A percentile compares a stretch with the other conserved stretches of the same genome.
Conservation (phyloP, 2,113 vertebrate species). For the Solenodon paradoxus region DNA sequence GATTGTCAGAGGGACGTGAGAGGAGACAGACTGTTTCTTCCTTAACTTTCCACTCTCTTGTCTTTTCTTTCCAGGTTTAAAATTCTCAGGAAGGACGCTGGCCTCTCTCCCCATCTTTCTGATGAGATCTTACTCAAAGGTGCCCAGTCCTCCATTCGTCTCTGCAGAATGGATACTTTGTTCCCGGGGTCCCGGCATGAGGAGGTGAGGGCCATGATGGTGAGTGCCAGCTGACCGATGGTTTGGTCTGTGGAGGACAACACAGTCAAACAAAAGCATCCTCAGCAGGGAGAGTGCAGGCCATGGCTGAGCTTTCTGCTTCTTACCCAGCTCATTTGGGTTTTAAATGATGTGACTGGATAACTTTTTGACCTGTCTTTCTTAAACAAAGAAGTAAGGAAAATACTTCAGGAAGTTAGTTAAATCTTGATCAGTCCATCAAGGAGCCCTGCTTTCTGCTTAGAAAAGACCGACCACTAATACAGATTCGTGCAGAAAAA, state of each 20-base stretch:
- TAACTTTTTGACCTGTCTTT: neutral
- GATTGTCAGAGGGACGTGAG: neutral
- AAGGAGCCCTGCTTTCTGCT: neutral
- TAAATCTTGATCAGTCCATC: neutral
- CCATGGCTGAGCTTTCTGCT: neutral
- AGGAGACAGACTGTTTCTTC: neutral
- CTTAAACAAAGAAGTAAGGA: neutral
- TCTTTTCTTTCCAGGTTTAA: neutral
- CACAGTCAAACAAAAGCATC: neutral
- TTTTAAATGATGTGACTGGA: neutral
- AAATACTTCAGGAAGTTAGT: neutral
- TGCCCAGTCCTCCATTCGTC: conserved; percentile 58
- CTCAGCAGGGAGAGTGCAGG: neutral
- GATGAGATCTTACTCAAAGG: conserved; percentile 55
- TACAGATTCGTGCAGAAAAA: neutral
- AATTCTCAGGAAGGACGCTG: neutral
- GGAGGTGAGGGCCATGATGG: conserved; percentile 78
- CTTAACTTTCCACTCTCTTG: neutral
- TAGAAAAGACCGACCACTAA: neutral
- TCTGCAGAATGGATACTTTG: neutral
- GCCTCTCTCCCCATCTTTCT: neutral
- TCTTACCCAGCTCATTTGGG: neutral
- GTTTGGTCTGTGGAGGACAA: conserved; percentile 69
- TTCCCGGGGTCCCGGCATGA: conserved; percentile 73
- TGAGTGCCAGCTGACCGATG: conserved; percentile 75